Conservation (phyloP, 2,797 vertebrate species). For the Phrynocephalus guinanensis region DNA sequence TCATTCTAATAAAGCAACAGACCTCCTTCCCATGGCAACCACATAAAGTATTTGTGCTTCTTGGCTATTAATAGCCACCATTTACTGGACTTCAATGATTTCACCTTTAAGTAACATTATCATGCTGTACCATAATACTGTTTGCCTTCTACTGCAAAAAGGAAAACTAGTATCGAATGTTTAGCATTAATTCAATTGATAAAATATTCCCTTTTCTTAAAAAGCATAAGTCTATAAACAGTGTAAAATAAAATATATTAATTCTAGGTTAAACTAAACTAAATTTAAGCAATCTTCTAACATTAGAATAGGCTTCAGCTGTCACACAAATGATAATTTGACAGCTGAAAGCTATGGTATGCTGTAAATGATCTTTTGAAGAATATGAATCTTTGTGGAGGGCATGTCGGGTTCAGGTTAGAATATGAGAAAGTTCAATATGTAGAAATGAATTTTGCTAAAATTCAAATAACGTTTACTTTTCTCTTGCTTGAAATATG, state of each 20-base stretch:
- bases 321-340: slow-evolving; percentile 25
- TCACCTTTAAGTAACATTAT: slow-evolving; percentile 16
- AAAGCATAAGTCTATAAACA: slow-evolving; percentile 22
- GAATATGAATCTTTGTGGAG: slow-evolving; percentile 25
- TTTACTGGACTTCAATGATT: not conserved
- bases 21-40: not conserved
- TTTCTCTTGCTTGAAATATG: slow-evolving; percentile 52
- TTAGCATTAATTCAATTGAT: not conserved
- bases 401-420: slow-evolving; percentile 26
- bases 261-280: slow-evolving; percentile 11
- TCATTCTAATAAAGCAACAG: slow-evolving; percentile 16
- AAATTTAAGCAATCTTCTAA: slow-evolving; percentile 30
- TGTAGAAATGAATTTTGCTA: slow-evolving; percentile 48
- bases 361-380: slow-evolving; percentile 40
- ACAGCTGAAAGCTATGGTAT: not conserved
- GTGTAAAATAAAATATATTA: not conserved
- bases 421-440: slow-evolving; percentile 38
- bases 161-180: slow-evolving; percentile 1
- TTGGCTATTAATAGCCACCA: not conserved
- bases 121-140: slow-evolving; percentile 6
- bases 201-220: not conserved
- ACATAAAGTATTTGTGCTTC: not conserved
- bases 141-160: not conserved
- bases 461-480: slow-evolving; percentile 29
- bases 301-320: slow-evolving; percentile 48